phyloP scores from a whole-genome alignment of 1,140 invertebrate species.

The Sycophila sp. region DNA sequence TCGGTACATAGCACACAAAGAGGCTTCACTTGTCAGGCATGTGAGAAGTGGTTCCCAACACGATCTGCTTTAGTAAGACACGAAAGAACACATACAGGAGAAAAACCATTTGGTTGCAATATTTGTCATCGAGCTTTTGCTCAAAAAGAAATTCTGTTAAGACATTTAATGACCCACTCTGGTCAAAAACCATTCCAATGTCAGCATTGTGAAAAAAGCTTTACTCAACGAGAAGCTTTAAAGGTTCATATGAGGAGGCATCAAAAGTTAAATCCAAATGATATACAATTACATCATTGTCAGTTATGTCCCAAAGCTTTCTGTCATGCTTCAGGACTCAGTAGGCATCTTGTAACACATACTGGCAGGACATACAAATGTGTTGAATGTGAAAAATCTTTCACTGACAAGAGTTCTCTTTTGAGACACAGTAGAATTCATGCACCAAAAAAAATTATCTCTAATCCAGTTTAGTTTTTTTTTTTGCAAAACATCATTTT shows the following conservation, averaged over 20 bases:
- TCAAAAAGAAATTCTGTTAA: conserved; percentile 81
- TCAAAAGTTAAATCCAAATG: conserved; percentile 68
- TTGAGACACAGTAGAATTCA: conserved; percentile 70
- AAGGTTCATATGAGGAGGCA: conserved; percentile 73
- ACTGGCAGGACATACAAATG: conserved; percentile 75
- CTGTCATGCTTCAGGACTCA: conserved; percentile 75
- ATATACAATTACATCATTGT: conserved; percentile 74
- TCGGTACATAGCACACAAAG: conserved; percentile 71
- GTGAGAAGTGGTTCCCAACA: conserved; percentile 84
- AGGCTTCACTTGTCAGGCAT: conserved; percentile 74
- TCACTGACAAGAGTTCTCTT: conserved; percentile 77
- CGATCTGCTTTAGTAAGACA: conserved; percentile 81
- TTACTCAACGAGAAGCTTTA: conserved; percentile 76
- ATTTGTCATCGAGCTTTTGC: conserved; percentile 79
- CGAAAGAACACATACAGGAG: conserved; percentile 78
- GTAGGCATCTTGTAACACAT: conserved; percentile 77
- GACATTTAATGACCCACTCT: conserved; percentile 87
- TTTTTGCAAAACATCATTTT: too few relatives aligned
- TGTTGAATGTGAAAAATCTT: conserved; percentile 73
- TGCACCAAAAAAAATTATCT: conserved; percentile 57
- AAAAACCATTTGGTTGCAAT: conserved; percentile 80
- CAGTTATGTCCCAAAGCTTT: conserved; percentile 75
- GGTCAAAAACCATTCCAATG: conserved; percentile 86
- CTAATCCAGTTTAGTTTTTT: conserved; percentile 30
- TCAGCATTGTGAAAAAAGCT: conserved; percentile 77